A percentile compares a stretch with the other conserved stretches of the same genome.
Evolutionary conservation across 2,113 vertebrate genomes (phyloP).

Genomic region (Suncus etruscus): DNA sequence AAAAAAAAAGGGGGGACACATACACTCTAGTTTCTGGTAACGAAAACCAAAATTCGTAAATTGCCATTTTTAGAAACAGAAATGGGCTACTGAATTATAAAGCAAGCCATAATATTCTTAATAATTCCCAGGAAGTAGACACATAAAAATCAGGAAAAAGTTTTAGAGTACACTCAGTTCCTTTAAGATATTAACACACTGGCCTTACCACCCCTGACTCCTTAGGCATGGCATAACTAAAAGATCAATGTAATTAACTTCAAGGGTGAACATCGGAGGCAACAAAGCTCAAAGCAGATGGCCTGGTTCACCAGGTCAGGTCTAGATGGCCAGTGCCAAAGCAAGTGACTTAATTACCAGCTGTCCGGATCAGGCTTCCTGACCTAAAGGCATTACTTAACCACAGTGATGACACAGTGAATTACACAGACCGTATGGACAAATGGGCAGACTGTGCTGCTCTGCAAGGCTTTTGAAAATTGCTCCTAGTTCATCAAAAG

Average conservation of each 20-base stretch:
- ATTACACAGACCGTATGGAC: slow-evolving; percentile 53
- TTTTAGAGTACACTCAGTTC: neutral
- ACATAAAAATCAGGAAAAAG: slow-evolving; percentile 52
- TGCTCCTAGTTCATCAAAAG: slow-evolving; percentile 43
- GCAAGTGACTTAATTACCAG: slow-evolving; percentile 62
- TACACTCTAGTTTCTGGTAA: neutral
- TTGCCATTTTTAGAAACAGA: slow-evolving; percentile 25
- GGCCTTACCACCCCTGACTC: slow-evolving; percentile 10
- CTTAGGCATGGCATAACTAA: slow-evolving; percentile 2
- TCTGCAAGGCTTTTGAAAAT: slow-evolving; percentile 27
- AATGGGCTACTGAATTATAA: slow-evolving; percentile 36
- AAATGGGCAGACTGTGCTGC: neutral
- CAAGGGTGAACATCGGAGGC: neutral
- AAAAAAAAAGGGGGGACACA: neutral
- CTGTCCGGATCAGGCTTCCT: slow-evolving; percentile 20
- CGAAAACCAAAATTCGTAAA: slow-evolving; percentile 7
- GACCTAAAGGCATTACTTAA: slow-evolving; percentile 62
- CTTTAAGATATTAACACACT: slow-evolving; percentile 22
- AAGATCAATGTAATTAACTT: slow-evolving; percentile 54
- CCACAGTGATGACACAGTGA: slow-evolving; percentile 23
- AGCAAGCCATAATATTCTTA: slow-evolving; percentile 30
- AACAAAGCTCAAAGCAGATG: slow-evolving; percentile 56
- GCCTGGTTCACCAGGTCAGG: neutral
- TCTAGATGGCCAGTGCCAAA: slow-evolving; percentile 22
- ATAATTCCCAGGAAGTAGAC: neutral